Evolutionary conservation across 2,797 vertebrate species (phyloP), one percentile per base, ranked within the genome.

Genomic region (Sebastes steindachneri): DNA sequence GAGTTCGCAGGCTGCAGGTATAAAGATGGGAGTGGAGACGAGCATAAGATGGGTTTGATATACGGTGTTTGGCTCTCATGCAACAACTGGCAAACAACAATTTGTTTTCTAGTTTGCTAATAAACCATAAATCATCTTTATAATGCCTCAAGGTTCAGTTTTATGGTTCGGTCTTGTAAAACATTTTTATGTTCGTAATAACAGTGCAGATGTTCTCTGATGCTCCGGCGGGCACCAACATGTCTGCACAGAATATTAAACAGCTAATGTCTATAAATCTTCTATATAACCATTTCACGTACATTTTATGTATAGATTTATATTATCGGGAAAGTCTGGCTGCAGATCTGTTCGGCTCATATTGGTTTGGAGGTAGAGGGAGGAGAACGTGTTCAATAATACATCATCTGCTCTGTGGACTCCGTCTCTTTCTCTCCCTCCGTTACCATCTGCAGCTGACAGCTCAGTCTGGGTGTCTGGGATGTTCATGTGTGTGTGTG

Each of bases 401-500:
- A 86, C 54, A 85, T 78, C 5, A 67, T 71, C 41, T 67, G 35
- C 69, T 81, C 75, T 45, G 31, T 48, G 37, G 41, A 41, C 75
- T 71, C 23, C 11, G 35, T n/a, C 71, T 4, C 37, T 15, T 12
- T 12, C 54, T 25, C 31, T 33, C 28, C 23, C 65, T n/a, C 63
- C 25, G 9, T 41, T 23, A 23, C 77, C 86, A 89, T 87, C 84
- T 92, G 87, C 84, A 86, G 74, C 80, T 83, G 88, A 88, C 87
- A 65, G 80, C 78, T 76, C 26, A 29, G 72, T 66, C 51, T 70
- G 51, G 33, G 12, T 55, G 57, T 48, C 7, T 57, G 33, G 19
- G 68, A 33, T 77, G 9, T n/a, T 48, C 10, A 15, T 6, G 5
- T 26, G 3, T 26, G 26, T 23, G 1, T 35, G 5, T 41, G 37